phyloP scores from a whole-genome alignment of 2,888 invertebrate genomes.

The Stenodera caucasica region DNA sequence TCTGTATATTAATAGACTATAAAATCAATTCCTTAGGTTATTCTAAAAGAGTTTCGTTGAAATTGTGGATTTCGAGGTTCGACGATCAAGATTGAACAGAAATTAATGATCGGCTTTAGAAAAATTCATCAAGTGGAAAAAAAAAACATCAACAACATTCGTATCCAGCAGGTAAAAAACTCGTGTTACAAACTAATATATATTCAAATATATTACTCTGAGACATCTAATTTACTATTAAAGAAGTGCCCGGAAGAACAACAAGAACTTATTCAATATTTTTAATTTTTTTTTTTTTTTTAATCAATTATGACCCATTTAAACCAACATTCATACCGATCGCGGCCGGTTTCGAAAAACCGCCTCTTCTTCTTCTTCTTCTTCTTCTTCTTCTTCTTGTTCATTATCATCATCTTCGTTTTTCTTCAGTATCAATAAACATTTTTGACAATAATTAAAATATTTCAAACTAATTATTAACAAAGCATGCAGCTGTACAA shows the following conservation, averaged over 20 bases:
- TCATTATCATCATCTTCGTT: neutral
- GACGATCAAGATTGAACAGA: no score
- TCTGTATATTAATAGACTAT: slow-evolving; percentile 28
- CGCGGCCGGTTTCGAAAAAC: no score
- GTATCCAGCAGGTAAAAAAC: slow-evolving; percentile 49
- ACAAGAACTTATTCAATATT: slow-evolving; percentile 25
- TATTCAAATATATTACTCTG: slow-evolving; percentile 52
- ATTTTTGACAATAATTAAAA: slow-evolving; percentile 28
- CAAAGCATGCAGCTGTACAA: slow-evolving; percentile 56
- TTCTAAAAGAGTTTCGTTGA: slow-evolving; percentile 13
- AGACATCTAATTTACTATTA: slow-evolving; percentile 45
- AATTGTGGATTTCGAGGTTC: slow-evolving; percentile 10
- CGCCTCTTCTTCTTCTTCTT: neutral
- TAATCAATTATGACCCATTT: no score
- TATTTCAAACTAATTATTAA: slow-evolving; percentile 45
- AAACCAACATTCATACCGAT: no score
- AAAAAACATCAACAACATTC: slow-evolving; percentile 46
- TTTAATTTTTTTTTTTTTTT: neutral
- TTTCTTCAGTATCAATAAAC: neutral
- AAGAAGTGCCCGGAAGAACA: slow-evolving; percentile 39
- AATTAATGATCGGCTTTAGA: slow-evolving; percentile 20
- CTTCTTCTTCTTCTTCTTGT: no score
- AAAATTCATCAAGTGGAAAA: slow-evolving; percentile 22
- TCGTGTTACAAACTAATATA: slow-evolving; percentile 42
- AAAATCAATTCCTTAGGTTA: slow-evolving; percentile 48